A percentile compares a stretch with the other conserved stretches of the same genome.
phyloP scores from a whole-genome alignment of 2,113 vertebrate species.

The Poeciliopsis prolifica region DNA sequence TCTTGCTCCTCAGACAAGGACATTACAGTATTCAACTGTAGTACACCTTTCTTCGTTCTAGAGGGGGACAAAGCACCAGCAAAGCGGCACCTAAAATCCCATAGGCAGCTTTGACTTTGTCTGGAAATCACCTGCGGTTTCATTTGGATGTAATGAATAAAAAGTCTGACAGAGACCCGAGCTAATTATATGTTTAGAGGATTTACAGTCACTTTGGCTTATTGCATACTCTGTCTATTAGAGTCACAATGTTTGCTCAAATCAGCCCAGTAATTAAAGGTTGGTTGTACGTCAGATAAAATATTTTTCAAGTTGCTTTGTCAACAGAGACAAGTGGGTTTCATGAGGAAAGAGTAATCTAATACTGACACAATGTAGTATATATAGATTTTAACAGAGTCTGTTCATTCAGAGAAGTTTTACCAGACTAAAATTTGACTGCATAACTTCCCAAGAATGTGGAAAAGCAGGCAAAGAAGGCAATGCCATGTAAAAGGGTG shows the following conservation, averaged over 20 bases:
- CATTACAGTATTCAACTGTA: slow-evolving; percentile 8
- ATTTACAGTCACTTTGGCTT: slow-evolving; percentile 56
- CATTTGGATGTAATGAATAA: slow-evolving; percentile 62
- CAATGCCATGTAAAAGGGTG: fast-evolving
- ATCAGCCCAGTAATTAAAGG: slow-evolving; percentile 29
- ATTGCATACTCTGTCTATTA: slow-evolving; percentile 42
- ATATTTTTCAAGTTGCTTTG: not conserved
- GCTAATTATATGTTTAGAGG: slow-evolving; percentile 67
- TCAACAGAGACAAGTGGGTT: not conserved
- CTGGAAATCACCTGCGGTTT: slow-evolving; percentile 63
- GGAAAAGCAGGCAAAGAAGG: not conserved
- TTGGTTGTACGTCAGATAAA: slow-evolving; percentile 4
- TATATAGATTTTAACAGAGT: not conserved
- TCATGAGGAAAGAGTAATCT: not conserved
- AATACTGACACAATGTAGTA: not conserved
- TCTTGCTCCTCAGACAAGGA: not conserved
- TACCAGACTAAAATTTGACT: not conserved
- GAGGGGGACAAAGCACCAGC: slow-evolving; percentile 71
- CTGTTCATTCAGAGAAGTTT: not conserved
- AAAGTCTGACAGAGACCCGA: slow-evolving; percentile 51
- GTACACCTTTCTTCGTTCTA: slow-evolving; percentile 40
- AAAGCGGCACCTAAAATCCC: slow-evolving; percentile 41
- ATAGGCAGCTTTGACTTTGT: slow-evolving; percentile 30
- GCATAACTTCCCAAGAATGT: fast-evolving
- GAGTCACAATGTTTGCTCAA: slow-evolving; percentile 15